Conservation (phyloP, 2,888 invertebrate genomes). For the Corythucha ciliata region DNA sequence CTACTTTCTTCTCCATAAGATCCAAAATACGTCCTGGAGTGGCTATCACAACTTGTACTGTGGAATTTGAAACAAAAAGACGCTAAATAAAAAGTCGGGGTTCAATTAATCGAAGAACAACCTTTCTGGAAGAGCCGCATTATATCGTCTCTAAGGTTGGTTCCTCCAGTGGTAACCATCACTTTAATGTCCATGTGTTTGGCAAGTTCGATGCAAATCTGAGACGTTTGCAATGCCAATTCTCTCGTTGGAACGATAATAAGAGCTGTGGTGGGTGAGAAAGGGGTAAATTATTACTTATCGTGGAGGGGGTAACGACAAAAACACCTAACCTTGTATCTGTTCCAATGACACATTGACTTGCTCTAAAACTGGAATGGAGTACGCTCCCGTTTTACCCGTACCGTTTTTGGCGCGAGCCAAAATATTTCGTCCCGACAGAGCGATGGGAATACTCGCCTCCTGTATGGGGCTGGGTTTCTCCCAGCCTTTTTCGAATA, state of each 20-base stretch:
- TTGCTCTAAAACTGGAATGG: slow-evolving; percentile 96
- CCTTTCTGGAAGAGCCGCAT: slow-evolving; percentile 98
- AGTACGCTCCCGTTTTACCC: slow-evolving; percentile 98
- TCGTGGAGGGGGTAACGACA: too few species aligned
- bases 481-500: slow-evolving; percentile 99
- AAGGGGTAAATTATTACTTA: too few species aligned
- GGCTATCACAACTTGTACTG: slow-evolving; percentile 96
- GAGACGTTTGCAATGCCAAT: slow-evolving; percentile 96
- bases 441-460: slow-evolving; percentile 95
- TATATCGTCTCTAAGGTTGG: slow-evolving; percentile 94
- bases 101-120: slow-evolving; percentile 41
- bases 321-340: slow-evolving; percentile 72
- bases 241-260: slow-evolving; percentile 98
- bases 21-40: slow-evolving; percentile 99
- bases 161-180: slow-evolving; percentile 99
- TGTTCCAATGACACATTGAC: slow-evolving; percentile 78
- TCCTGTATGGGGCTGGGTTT: slow-evolving; percentile 99
- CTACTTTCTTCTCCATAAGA: slow-evolving; percentile 90
- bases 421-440: slow-evolving; percentile 94
- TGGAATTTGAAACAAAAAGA: too few species aligned
- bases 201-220: slow-evolving; percentile 97
- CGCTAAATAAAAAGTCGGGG: slow-evolving; percentile 13
- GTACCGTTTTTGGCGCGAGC: slow-evolving; percentile 99
- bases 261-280: slow-evolving; percentile 73
- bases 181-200: slow-evolving; percentile 95